phyloP scores from a whole-genome alignment of 2,113 vertebrate species.

The Rhynchomys soricoides region DNA sequence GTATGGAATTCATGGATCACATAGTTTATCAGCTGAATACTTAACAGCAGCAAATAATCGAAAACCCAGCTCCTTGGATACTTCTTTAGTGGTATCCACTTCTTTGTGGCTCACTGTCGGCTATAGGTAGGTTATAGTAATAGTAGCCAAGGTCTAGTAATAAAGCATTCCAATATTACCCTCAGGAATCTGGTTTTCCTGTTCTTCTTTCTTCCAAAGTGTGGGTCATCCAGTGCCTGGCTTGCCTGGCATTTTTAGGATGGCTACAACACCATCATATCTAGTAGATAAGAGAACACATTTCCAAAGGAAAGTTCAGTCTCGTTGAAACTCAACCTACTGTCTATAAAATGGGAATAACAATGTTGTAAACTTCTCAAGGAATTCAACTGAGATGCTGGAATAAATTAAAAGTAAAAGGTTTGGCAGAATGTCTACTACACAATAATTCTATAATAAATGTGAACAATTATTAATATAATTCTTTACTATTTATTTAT shows the following conservation, averaged over 20 bases:
- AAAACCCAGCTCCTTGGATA: too few relatives aligned
- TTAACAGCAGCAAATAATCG: too few relatives aligned
- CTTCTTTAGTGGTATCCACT: too few relatives aligned
- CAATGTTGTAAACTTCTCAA: background rate
- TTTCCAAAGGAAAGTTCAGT: background rate
- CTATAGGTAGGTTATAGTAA: too few relatives aligned
- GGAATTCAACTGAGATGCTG: background rate
- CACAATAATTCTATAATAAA: background rate
- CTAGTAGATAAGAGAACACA: background rate
- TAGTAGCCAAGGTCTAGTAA: too few relatives aligned
- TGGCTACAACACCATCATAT: background rate
- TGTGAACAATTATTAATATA: background rate
- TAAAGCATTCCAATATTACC: too few relatives aligned
- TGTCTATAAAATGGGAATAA: background rate
- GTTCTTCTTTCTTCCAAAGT: too few relatives aligned
- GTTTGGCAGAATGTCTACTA: background rate
- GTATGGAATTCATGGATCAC: too few relatives aligned
- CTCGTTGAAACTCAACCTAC: background rate
- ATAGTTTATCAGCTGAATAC: too few relatives aligned
- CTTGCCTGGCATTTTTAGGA: background rate
- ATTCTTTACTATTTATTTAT: background rate
- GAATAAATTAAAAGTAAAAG: conserved; percentile 34
- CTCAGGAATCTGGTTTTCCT: too few relatives aligned
- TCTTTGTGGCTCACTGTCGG: too few relatives aligned
- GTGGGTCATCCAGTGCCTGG: too few relatives aligned